Evolutionary conservation across 2,797 vertebrate genomes (phyloP).

Genomic region (Bovichtus variegatus): DNA sequence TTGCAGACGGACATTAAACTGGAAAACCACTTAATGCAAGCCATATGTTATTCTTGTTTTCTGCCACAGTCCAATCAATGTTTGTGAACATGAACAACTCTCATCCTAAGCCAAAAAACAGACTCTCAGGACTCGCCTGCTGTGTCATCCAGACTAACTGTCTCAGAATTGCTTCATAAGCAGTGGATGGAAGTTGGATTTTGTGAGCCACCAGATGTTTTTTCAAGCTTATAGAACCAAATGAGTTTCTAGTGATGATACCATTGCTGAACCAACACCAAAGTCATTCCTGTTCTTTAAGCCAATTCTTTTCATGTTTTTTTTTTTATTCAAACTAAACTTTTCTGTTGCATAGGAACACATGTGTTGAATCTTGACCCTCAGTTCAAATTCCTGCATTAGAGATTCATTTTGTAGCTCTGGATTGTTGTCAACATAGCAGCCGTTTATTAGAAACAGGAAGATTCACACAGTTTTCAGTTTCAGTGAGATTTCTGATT

Average conservation of each 20-base stretch:
- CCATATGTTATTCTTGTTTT: constrained; percentile 25
- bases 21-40: constrained; percentile 27
- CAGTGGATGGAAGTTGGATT: neutral
- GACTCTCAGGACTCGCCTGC: constrained; percentile 28
- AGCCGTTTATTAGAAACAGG: neutral
- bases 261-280: neutral
- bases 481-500: neutral
- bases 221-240: constrained; percentile 16
- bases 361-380: neutral
- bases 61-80: neutral
- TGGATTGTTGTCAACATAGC: constrained; percentile 8
- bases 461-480: neutral
- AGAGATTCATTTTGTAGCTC: neutral
- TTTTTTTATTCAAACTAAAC: neutral
- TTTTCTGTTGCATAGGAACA: constrained; percentile 6
- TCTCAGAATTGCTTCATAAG: neutral
- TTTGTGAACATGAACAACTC: constrained; percentile 28
- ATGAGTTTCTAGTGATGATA: neutral
- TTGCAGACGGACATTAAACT: constrained; percentile 31
- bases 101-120: constrained; percentile 17
- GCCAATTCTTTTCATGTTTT: too few relatives aligned
- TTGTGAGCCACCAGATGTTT: constrained; percentile 27
- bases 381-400: neutral
- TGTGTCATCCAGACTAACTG: constrained; percentile 7
- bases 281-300: neutral